These are phyloP conservation scores for Meles meles DNA, from an alignment of 2,113 vertebrate genomes.

Conservation along the genomic window DNA sequence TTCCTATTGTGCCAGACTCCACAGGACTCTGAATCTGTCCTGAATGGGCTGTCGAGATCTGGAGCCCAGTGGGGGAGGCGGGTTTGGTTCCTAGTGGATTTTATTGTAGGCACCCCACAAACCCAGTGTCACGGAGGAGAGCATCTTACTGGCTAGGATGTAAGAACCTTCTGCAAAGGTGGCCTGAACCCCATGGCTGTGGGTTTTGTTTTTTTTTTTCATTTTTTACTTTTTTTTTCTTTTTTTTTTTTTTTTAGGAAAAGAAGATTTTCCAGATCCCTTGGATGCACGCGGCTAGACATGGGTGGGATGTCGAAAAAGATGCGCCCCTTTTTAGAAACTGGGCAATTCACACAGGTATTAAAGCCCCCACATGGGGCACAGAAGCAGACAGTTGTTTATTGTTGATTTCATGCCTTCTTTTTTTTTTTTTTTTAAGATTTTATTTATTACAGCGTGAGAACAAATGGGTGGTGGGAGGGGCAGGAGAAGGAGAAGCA, in stretches of 20 bases:
- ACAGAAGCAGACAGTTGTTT: accelerated
- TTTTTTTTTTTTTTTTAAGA: background rate
- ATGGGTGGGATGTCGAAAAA: constrained; percentile 94
- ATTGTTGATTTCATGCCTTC: background rate
- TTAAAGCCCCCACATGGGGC: background rate
- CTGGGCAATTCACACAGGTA: constrained; percentile 95
- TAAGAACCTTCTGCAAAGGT: background rate
- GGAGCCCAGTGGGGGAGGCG: background rate
- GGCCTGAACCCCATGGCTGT: background rate
- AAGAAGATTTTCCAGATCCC: constrained; percentile 95
- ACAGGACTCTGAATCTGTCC: background rate
- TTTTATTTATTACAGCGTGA: background rate
- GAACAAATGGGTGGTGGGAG: background rate
- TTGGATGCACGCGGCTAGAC: constrained; percentile 93
- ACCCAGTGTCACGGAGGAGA: background rate
- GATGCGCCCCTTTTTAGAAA: constrained; percentile 92
- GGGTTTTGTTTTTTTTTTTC: background rate
- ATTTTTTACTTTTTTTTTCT: background rate
- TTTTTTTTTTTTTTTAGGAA: constrained; percentile 82
- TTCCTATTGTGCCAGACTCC: background rate
- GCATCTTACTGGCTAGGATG: background rate
- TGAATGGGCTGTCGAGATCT: background rate
- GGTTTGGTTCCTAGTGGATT: background rate
- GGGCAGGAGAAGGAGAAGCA: background rate
- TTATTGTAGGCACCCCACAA: background rate